Evolutionary conservation across 2,888 invertebrate species (phyloP).

Genomic region (Glyphotaelius pellucidus): DNA sequence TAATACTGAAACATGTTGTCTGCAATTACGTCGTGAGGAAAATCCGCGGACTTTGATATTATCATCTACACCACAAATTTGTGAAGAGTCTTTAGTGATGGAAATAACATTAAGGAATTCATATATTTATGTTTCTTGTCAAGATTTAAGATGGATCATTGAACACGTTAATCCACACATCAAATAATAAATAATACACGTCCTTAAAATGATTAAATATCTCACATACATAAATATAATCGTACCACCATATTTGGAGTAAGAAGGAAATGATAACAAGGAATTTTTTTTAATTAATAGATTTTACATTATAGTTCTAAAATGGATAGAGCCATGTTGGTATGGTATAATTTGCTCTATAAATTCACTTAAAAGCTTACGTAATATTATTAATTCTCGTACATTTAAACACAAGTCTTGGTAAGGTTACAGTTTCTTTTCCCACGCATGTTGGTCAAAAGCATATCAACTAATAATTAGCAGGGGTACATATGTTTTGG

Average conservation of each 20-base stretch:
- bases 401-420: background rate
- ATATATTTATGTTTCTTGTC: background rate
- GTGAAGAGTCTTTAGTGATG: background rate
- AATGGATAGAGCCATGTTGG: background rate
- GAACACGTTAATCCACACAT: background rate
- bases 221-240: background rate
- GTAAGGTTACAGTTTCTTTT: background rate
- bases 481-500: background rate
- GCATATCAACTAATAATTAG: background rate
- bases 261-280: background rate
- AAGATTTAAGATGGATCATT: background rate
- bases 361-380: background rate
- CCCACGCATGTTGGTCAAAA: background rate
- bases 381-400: background rate
- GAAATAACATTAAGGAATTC: background rate
- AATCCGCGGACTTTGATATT: background rate
- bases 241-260: background rate
- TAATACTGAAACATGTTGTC: background rate
- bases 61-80: background rate
- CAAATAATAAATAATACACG: background rate
- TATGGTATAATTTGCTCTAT: background rate
- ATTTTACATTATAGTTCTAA: background rate
- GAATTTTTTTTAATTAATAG: background rate
- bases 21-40: background rate
- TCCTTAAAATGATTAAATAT: background rate